A percentile compares a stretch with the other conserved stretches of the same genome.
Evolutionary conservation across 2,797 vertebrate species (phyloP).

Genomic region (Iguana delicatissima): DNA sequence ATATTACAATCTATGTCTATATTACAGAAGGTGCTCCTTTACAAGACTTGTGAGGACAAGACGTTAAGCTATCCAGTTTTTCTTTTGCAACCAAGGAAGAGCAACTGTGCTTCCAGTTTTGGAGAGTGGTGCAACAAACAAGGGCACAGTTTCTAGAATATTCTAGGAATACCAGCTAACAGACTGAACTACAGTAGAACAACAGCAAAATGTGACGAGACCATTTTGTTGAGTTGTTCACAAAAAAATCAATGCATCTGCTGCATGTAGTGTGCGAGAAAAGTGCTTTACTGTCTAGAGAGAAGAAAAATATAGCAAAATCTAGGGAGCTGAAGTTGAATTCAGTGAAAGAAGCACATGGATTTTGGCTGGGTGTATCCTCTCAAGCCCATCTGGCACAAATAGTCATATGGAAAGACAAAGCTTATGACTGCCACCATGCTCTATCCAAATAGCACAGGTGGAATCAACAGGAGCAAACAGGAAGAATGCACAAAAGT

Average conservation of each 20-base stretch:
- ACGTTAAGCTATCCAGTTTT: constrained; percentile 24
- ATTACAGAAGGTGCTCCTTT: constrained; percentile 25
- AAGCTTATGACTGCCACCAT: constrained; percentile 35
- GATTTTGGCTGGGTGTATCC: constrained; percentile 10
- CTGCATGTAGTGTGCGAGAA: constrained; percentile 44
- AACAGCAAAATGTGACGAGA: constrained; percentile 42
- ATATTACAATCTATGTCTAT: not conserved
- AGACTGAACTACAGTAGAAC: constrained; percentile 60
- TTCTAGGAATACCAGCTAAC: constrained; percentile 46
- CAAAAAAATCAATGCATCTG: constrained; percentile 38
- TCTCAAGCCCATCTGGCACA: constrained; percentile 42
- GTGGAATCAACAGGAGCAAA: constrained; percentile 60
- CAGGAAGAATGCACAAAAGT: not conserved
- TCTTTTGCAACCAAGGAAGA: not conserved
- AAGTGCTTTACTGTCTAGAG: constrained; percentile 58
- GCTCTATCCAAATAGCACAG: constrained; percentile 35
- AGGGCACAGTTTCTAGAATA: constrained; percentile 48
- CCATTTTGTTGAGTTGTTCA: constrained; percentile 56
- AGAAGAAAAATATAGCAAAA: constrained; percentile 44
- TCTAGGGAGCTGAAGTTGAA: constrained; percentile 39
- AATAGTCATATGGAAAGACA: constrained; percentile 48
- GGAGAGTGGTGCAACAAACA: constrained; percentile 8
- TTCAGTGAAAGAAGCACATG: constrained; percentile 31
- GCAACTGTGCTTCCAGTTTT: not conserved
- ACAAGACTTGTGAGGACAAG: constrained; percentile 9